A percentile compares a stretch with the other conserved stretches of the same genome.
Evolutionary conservation across 2,113 vertebrate species (phyloP).

Genomic region (Halcyon senegalensis): DNA sequence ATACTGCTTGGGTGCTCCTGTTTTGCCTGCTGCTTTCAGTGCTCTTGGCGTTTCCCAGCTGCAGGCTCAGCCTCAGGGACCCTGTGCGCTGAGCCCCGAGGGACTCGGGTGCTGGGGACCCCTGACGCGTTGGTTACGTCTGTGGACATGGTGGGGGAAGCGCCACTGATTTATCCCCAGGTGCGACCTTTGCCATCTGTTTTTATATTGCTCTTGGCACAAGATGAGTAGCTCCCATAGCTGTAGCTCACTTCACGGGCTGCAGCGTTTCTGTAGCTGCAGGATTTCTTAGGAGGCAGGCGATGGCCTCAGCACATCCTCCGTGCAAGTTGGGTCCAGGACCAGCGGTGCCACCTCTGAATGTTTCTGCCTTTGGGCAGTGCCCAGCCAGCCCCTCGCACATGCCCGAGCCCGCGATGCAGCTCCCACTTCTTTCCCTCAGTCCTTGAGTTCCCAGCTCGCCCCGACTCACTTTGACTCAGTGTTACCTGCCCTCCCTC

Average conservation of each 20-base stretch:
- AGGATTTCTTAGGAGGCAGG: constrained; percentile 69
- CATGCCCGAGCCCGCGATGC: fast-evolving
- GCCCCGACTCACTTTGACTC: not conserved
- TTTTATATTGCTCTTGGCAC: constrained; percentile 67
- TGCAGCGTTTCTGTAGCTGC: constrained; percentile 70
- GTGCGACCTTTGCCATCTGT: constrained; percentile 71
- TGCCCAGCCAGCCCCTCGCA: not conserved
- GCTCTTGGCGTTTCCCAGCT: not conserved
- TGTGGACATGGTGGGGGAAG: not conserved
- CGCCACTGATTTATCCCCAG: constrained; percentile 48
- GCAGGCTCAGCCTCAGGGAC: fast-evolving
- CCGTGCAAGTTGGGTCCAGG: constrained; percentile 31
- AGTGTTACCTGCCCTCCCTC: not conserved
- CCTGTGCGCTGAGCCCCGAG: fast-evolving
- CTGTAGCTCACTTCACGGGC: not conserved
- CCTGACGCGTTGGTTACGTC: not conserved
- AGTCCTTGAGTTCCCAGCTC: not conserved
- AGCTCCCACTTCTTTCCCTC: not conserved
- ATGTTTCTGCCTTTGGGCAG: not conserved
- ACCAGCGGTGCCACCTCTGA: constrained; percentile 49
- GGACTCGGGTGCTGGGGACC: not conserved
- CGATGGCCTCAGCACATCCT: constrained; percentile 64
- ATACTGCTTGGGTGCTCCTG: fast-evolving
- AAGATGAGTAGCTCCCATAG: constrained; percentile 65
- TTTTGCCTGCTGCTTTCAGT: not conserved